Evolutionary conservation across 2,888 invertebrate species (phyloP), one percentile per base, ranked within the genome.

Genomic region (Apantesis nais): DNA sequence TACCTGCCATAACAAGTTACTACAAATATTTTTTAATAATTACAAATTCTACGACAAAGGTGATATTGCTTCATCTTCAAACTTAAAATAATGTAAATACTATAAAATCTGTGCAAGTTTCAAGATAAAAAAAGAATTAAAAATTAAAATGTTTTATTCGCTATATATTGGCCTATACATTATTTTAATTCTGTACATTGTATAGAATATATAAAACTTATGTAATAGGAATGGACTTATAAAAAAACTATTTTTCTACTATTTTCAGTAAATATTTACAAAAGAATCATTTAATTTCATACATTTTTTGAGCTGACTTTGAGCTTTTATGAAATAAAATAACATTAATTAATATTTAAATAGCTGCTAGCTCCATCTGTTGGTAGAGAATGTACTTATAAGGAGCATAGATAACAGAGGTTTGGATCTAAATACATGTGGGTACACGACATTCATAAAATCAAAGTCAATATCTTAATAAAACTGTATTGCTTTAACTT

Each of bases 261-360:
- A 71, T 82, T 82, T 83, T 85, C 83, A 83, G 78, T 81, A 82
- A 79, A 85, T 92, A 92, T 93, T 87, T 92, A 93, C 92, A 92
- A 88, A 87, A 81, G 71, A 77, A 73, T 74, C 71, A 74, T 77
- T 80, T 79, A 75, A 77, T 82, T 77, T 77, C 74, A 75, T 79
- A 78, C 74, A 78, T 87, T 92, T 62, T 72, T 94, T 94, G 94
- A 95, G 94, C 94, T 94, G 86, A 89, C 90, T 94, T 95, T 94
- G 94, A 94, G 94, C 94, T 93, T 93, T 90, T 87, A 88, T 64
- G 89, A 93, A 93, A 90, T 92, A 93, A 92, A 90, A 82, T 82
- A 82, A 67, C 22, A 34, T 62, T 69, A 81, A 85, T 86, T 86
- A 84, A 77, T 74, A 79, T 79, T 78, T 86, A 80, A 70, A 78